A percentile compares a stretch with the other conserved stretches of the same genome.
Evolutionary conservation across 2,888 invertebrate species (phyloP).

Genomic region (Aethes cnicana): DNA sequence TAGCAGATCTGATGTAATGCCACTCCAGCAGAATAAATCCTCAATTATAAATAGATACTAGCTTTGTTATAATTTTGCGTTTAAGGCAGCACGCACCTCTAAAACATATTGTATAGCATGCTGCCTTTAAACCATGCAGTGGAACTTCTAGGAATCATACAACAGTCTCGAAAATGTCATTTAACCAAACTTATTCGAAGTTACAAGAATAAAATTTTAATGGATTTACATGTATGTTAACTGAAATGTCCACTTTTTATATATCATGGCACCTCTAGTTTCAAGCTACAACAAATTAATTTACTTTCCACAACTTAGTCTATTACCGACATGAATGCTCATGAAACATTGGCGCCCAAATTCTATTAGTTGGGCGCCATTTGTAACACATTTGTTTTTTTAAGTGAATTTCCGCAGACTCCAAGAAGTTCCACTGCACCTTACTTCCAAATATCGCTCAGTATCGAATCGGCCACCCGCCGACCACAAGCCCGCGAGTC

Average conservation of each 20-base stretch:
- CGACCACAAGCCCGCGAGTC: constrained; percentile 14
- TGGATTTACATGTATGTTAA: too few relatives aligned
- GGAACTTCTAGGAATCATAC: constrained; percentile 23
- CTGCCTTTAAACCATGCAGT: constrained; percentile 66
- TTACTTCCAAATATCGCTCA: constrained; percentile 22
- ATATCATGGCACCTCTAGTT: too few relatives aligned
- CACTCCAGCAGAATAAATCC: constrained; percentile 50
- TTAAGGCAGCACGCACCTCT: constrained; percentile 73
- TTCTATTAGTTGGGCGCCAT: not conserved
- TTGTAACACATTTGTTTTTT: not conserved
- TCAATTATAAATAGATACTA: constrained; percentile 54
- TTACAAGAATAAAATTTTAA: too few relatives aligned
- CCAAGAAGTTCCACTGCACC: constrained; percentile 18
- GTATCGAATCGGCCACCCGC: constrained; percentile 33
- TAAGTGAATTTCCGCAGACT: not conserved
- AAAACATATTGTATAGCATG: constrained; percentile 79
- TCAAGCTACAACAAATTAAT: too few relatives aligned
- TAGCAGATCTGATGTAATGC: constrained; percentile 75
- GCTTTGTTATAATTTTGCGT: constrained; percentile 68
- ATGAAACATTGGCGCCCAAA: not conserved
- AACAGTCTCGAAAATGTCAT: not conserved
- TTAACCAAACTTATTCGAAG: not conserved
- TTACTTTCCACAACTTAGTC: too few relatives aligned
- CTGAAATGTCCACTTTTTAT: too few relatives aligned
- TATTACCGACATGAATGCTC: too few relatives aligned